Evolutionary conservation across 2,797 vertebrate genomes (phyloP).

Genomic region (Xerus rutilus): DNA sequence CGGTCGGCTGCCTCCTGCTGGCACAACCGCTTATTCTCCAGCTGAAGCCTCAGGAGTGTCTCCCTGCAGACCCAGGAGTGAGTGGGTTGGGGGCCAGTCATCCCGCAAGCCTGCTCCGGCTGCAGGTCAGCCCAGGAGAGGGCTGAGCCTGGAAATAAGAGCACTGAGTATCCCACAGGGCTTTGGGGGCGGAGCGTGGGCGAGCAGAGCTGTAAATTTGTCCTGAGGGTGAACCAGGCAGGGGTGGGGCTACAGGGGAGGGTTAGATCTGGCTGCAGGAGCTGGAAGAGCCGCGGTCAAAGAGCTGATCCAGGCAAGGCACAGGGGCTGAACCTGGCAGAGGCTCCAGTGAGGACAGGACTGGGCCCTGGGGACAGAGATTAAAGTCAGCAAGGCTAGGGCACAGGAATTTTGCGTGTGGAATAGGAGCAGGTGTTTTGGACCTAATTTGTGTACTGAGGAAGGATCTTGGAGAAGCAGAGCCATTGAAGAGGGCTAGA

Average conservation of each 20-base stretch:
- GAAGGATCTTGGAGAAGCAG: not conserved
- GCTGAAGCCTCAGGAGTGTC: conserved; percentile 92
- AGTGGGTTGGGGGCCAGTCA: not conserved
- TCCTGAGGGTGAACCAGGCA: not conserved
- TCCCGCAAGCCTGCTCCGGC: not conserved
- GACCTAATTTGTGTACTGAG: not conserved
- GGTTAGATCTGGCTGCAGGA: not conserved
- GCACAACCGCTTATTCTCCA: conserved; percentile 94
- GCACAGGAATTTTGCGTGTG: not conserved
- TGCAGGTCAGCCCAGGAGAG: not conserved
- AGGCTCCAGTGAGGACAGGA: not conserved
- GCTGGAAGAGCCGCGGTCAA: not conserved
- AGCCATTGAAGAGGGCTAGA: not conserved
- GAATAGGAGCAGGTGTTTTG: not conserved
- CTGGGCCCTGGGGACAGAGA: not conserved
- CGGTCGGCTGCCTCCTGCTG: conserved; percentile 92
- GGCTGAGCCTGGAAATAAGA: not conserved
- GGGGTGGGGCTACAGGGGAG: not conserved
- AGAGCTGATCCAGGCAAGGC: not conserved
- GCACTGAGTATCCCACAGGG: not conserved
- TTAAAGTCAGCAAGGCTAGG: not conserved
- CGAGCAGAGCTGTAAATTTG: not conserved
- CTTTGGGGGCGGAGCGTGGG: not conserved
- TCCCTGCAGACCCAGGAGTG: conserved; percentile 87
- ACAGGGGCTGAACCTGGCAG: not conserved